Base-by-base conservation (phyloP, 2,888 invertebrate species). In the Atrina japonica region DNA sequence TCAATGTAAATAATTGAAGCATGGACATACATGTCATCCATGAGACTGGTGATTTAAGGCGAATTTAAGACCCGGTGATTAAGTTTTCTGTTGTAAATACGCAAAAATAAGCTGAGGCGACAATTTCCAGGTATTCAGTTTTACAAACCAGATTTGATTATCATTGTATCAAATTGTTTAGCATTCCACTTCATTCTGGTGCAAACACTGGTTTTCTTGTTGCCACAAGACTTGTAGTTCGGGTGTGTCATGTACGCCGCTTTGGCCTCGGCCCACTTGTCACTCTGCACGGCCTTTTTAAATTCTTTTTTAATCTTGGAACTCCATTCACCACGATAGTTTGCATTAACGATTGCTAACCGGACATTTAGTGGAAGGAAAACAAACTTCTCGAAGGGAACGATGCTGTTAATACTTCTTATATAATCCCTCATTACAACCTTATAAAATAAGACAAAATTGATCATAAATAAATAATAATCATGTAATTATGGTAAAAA, bases 161-260 rank as follows among this genome's bases (percentile, higher is more conserved):
- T 41, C 49, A 56, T 50, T n/a, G 50, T 50, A 11, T 52, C 27
- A 21, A 66, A 66, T 40, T 66, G 66, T 14, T 58, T 35, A 3
- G 43, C 59, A 59, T 59, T 59, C 56, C 55, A 66, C 21, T 41
- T 50, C 50, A 56, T 56, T 52, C 66, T n/a, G n/a, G 30, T 66
- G n/a, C 66, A 40, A 7, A 66, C 50, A 21, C 56, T 50, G 21
- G 29, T 45, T 27, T 29, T 40, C 41, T 50, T 41, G 43, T 66
- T 7, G 21, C n/a, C 41, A 29, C 29, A 18, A 11, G 5, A 7
- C 30, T 59, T 58, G 43, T 66, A 66, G 14, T 66, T 47, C 7
- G 40, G 27, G 23, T 66, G 59, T 11, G 23, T 56, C 14, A 59
- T 9, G 41, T 66, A 66, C 30, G 35, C 43, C 7, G 21, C 16